Evolutionary conservation across 2,113 vertebrate species (phyloP).

Genomic region (Hydrolagus affinis): DNA sequence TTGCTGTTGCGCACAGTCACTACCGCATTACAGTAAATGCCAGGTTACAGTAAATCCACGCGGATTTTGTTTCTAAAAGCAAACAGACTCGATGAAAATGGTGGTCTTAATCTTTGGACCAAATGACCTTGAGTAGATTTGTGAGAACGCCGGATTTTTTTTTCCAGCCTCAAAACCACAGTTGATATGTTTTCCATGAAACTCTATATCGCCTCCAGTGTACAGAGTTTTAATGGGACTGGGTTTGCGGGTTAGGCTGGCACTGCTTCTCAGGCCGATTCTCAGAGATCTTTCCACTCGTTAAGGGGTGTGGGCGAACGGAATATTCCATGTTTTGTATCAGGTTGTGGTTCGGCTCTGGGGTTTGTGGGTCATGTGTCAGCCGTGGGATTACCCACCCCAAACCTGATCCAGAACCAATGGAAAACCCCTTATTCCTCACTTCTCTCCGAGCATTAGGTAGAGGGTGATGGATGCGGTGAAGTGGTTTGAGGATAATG

Average conservation of each 20-base stretch:
- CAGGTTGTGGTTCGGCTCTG: background rate
- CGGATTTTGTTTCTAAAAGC: background rate
- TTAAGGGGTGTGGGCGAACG: background rate
- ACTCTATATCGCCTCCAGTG: background rate
- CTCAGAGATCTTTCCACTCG: background rate
- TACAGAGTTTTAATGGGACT: background rate
- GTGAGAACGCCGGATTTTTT: background rate
- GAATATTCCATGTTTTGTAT: background rate
- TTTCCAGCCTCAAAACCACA: background rate
- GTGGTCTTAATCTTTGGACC: background rate
- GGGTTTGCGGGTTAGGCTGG: background rate
- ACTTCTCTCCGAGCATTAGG: too few species aligned
- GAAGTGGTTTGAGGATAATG: too few species aligned
- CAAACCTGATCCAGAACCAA: too few species aligned
- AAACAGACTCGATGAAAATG: background rate
- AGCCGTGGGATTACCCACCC: too few species aligned
- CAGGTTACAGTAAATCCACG: too few species aligned
- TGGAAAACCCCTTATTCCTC: too few species aligned
- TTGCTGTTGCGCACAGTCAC: background rate
- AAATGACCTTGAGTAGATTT: background rate
- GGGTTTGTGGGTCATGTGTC: too few species aligned
- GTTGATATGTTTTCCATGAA: background rate
- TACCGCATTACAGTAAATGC: background rate
- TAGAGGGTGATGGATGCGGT: too few species aligned
- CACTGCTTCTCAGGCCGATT: background rate